Base-by-base conservation (phyloP, 2,888 invertebrate species). In the Phyllotreta cruciferae region DNA sequence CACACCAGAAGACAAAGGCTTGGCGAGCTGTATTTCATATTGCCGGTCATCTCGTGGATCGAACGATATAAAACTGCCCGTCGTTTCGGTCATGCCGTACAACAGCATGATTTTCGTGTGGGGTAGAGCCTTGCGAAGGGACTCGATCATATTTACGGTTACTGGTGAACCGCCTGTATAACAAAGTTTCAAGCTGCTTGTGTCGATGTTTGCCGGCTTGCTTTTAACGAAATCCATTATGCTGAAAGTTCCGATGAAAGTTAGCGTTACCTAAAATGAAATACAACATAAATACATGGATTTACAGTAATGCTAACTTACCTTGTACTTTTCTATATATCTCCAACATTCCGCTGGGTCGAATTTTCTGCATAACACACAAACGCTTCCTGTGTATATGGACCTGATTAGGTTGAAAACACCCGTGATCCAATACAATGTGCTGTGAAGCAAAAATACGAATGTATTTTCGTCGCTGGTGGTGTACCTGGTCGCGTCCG, bases 271-370 rank as follows among this genome's bases (percentile, higher is more conserved):
- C 24, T 24, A 24, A 24, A 24, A 5, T 47, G 2, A 34, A 13
- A 11, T 34, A n/a, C 1, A 34, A 1, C 10, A 13, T 14, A 39
- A 54, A 13, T 10, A 11, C 8, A 54, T 9, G 3, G 6, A 9
- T 14, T 0, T 6, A 4, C 24, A 24, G 24, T 24, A 24, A 24
- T 24, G 24, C 24, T 24, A 24, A 36, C 42, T 47, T 57, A 66
- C 67, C 62, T 66, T 69, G 24, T 67, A 69, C 24, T 64, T 62
- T 39, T 67, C 67, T 34, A 69, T 64, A 7, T 61, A 11, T 36
- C 35, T 53, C 63, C 63, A 67, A n/a, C 57, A 34, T 10, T 39
- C n/a, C 9, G 9, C 13, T 36, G 62, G 41, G 45, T 68, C 60
- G 56, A 68, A 69, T n/a, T 50, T 14, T 8, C 24, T 34, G 13